Conservation (phyloP, 2,113 vertebrate genomes). For the Ammodytes marinus region DNA sequence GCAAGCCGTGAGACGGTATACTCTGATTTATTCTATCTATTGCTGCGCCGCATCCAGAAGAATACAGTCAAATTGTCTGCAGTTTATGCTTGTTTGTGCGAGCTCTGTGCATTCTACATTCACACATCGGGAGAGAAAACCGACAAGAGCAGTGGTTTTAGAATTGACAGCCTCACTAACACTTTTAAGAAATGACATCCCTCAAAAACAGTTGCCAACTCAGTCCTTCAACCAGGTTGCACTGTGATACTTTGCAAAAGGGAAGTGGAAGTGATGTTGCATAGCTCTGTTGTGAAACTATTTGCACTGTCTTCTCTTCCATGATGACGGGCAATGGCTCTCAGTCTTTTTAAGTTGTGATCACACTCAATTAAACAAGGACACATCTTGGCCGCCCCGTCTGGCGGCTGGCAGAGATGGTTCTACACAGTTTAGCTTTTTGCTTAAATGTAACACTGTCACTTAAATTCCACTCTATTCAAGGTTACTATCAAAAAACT, state of each 20-base stretch:
- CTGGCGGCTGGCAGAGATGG: background rate
- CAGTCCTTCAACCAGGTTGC: background rate
- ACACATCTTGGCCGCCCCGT: background rate
- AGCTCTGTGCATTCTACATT: background rate
- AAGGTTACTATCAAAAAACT: background rate
- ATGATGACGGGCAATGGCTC: background rate
- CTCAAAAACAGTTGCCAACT: background rate
- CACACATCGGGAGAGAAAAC: background rate
- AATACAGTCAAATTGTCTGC: background rate
- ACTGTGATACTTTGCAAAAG: background rate
- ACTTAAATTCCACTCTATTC: constrained; percentile 14
- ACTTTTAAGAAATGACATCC: background rate
- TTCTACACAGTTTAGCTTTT: constrained; percentile 49
- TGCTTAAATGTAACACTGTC: constrained; percentile 24
- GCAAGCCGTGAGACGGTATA: background rate
- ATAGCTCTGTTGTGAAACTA: background rate
- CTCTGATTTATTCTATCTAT: background rate
- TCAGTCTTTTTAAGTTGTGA: constrained; percentile 1
- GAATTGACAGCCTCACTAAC: background rate
- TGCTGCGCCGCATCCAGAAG: constrained; percentile 5
- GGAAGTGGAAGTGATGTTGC: constrained; percentile 4
- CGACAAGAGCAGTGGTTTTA: background rate
- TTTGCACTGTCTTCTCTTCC: rapidly evolving
- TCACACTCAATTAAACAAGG: background rate
- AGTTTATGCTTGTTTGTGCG: background rate